These are phyloP conservation scores for Dromococcyx pavoninus DNA, from an alignment of 2,797 vertebrate genomes.

Conservation along the genomic window DNA sequence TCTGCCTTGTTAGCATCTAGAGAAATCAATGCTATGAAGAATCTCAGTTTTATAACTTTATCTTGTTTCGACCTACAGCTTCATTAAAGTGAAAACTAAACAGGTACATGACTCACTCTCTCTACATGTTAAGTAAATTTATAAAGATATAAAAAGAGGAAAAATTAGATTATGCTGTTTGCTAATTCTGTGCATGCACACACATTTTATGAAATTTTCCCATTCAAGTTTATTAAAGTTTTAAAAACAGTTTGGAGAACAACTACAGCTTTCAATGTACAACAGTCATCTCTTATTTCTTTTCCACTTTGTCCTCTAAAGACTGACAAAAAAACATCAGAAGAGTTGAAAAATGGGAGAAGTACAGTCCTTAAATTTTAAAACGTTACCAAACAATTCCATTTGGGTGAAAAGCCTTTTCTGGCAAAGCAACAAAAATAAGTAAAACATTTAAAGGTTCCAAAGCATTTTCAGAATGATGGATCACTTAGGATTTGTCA, in stretches of 20 bases:
- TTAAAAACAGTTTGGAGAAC: neutral
- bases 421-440: neutral
- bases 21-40: constrained; percentile 49
- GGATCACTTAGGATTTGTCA: neutral
- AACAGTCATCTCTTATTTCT: neutral
- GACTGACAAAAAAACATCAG: neutral
- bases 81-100: constrained; percentile 45
- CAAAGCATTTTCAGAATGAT: neutral
- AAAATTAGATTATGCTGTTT: neutral
- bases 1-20: constrained; percentile 5
- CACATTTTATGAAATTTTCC: neutral
- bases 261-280: neutral
- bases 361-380: neutral
- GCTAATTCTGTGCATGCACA: neutral
- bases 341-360: neutral
- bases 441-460: neutral
- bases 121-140: neutral
- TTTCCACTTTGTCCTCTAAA: neutral
- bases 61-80: constrained; percentile 32
- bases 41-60: constrained; percentile 52
- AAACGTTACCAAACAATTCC: neutral
- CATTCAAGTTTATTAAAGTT: neutral
- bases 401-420: neutral
- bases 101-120: constrained; percentile 8
- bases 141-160: constrained; percentile 23